phyloP scores from a whole-genome alignment of 2,113 vertebrate genomes.

The Fregata magnificens region DNA sequence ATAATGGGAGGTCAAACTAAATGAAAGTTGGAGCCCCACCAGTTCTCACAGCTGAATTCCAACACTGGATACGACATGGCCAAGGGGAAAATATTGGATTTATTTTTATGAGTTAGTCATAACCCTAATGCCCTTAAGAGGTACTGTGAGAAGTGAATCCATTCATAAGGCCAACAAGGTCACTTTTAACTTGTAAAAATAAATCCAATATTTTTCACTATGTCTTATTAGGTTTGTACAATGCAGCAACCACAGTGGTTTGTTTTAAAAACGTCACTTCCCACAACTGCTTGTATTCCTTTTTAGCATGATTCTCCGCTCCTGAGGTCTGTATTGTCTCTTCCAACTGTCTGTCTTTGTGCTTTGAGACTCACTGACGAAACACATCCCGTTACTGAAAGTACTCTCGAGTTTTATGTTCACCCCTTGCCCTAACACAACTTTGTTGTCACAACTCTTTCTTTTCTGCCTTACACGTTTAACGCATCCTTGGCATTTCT shows the following conservation, averaged over 20 bases:
- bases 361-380: fast-evolving
- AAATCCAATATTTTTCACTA: conserved; percentile 82
- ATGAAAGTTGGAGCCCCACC: conserved; percentile 67
- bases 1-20: conserved; percentile 75
- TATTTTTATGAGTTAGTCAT: conserved; percentile 83
- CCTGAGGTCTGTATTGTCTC: background rate
- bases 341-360: background rate
- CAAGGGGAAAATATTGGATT: conserved; percentile 82
- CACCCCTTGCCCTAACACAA: background rate
- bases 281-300: conserved; percentile 25
- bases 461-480: background rate
- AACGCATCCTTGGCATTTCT: background rate
- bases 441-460: background rate
- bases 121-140: conserved; percentile 81
- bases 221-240: conserved; percentile 80
- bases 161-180: conserved; percentile 78
- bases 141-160: conserved; percentile 74
- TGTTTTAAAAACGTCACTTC: conserved; percentile 56
- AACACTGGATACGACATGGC: conserved; percentile 77
- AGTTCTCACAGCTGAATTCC: conserved; percentile 72
- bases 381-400: background rate
- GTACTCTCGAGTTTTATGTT: background rate
- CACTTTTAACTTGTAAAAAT: conserved; percentile 82
- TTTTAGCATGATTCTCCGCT: conserved; percentile 34
- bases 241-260: conserved; percentile 67